Evolutionary conservation across 2,113 vertebrate species (phyloP).

Genomic region (Climacteris rufus): DNA sequence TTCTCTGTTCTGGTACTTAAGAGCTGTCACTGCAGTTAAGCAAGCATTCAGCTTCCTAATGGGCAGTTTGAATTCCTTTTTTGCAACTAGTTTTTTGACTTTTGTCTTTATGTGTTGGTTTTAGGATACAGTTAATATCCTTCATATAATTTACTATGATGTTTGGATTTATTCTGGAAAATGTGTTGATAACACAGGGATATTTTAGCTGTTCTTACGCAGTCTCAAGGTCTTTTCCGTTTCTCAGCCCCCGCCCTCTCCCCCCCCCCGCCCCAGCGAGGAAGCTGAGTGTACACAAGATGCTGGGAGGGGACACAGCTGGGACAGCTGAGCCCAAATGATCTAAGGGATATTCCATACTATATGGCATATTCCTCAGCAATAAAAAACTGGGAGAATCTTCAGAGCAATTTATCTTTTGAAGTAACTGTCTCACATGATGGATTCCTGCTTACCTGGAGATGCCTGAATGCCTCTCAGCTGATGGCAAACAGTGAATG

Average conservation of each 20-base stretch:
- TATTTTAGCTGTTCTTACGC: background rate
- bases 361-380: too few relatives aligned
- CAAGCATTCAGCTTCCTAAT: background rate
- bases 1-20: background rate
- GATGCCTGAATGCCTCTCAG: background rate
- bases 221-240: background rate
- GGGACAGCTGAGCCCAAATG: background rate
- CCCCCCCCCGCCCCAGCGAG: rapidly evolving
- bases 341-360: background rate
- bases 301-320: background rate
- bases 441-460: background rate
- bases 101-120: background rate
- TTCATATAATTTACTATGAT: background rate
- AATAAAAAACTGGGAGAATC: background rate
- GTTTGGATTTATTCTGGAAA: background rate
- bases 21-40: background rate
- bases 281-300: background rate
- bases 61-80: background rate
- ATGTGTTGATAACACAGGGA: background rate
- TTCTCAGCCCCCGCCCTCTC: background rate
- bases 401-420: background rate
- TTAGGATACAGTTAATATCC: background rate
- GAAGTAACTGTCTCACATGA: rapidly evolving
- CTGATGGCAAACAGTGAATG: rapidly evolving
- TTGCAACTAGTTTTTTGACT: background rate